Evolutionary conservation across 2,113 vertebrate genomes (phyloP).

Genomic region (Poicephalus meyeri): DNA sequence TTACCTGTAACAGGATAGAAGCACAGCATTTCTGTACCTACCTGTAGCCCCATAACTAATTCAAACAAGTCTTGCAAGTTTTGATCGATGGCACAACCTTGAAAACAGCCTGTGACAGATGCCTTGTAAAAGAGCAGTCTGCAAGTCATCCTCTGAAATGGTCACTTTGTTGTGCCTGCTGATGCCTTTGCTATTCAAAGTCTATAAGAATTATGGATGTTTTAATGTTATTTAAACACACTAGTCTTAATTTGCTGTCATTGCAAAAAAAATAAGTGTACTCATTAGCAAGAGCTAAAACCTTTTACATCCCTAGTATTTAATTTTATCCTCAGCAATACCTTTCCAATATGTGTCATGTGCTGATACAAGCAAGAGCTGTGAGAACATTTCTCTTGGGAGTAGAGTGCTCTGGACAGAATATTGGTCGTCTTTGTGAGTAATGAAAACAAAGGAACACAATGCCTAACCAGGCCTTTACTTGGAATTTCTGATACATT

Average conservation of each 20-base stretch:
- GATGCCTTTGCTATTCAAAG: neutral
- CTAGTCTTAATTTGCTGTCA: constrained; percentile 15
- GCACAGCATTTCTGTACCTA: neutral
- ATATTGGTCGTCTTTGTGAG: neutral
- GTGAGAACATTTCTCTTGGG: neutral
- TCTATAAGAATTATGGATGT: constrained; percentile 10
- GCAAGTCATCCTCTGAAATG: neutral
- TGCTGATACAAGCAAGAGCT: constrained; percentile 34
- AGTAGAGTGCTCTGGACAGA: neutral
- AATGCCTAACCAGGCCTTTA: constrained; percentile 11
- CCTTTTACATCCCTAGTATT: neutral
- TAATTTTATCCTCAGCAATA: constrained; percentile 31
- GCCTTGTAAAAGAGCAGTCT: neutral
- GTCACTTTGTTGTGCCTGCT: neutral
- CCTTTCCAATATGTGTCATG: constrained; percentile 3
- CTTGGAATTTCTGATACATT: constrained; percentile 28
- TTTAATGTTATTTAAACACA: constrained; percentile 45
- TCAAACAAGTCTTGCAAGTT: neutral
- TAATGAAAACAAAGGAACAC: constrained; percentile 29
- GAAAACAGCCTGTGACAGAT: neutral
- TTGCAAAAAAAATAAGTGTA: neutral
- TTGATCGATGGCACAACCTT: neutral
- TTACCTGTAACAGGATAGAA: neutral
- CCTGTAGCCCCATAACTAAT: neutral
- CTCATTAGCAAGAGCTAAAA: constrained; percentile 31